These are phyloP conservation scores for Caenorhabditis macrosperma DNA, from an alignment of 2,888 invertebrate genomes.

Conservation along the genomic window DNA sequence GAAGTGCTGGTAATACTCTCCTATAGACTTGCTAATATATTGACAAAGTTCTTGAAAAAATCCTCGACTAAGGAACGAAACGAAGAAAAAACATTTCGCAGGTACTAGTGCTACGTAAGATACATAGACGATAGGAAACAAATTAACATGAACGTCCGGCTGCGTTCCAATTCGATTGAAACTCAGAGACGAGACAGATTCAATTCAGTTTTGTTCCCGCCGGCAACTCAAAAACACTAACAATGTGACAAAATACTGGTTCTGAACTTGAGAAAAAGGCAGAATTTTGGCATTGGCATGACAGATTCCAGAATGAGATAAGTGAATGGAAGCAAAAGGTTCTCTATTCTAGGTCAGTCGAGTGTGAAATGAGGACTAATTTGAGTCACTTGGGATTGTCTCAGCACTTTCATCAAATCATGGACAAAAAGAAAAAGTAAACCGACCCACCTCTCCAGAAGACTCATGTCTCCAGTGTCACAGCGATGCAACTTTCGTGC, in stretches of 20 bases:
- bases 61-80: constrained; percentile 45
- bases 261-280: background rate
- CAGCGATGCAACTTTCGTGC: constrained; percentile 54
- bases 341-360: constrained; percentile 49
- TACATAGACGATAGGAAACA: too few relatives aligned
- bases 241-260: constrained; percentile 21
- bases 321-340: constrained; percentile 17
- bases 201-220: background rate
- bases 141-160: too few relatives aligned
- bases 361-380: constrained; percentile 48
- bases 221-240: background rate
- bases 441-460: constrained; percentile 48
- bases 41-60: constrained; percentile 57
- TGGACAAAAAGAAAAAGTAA: background rate
- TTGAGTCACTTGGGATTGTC: constrained; percentile 24
- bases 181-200: background rate
- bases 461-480: constrained; percentile 52
- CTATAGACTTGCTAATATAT: constrained; percentile 43
- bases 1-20: constrained; percentile 50
- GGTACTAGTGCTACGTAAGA: too few relatives aligned
- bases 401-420: constrained; percentile 32
- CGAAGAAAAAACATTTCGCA: constrained; percentile 12
- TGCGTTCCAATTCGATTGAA: background rate
- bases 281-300: background rate
- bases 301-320: constrained; percentile 39